Evolutionary conservation across 2,888 invertebrate genomes (phyloP).

Genomic region (Schizotus pectinicornis): DNA sequence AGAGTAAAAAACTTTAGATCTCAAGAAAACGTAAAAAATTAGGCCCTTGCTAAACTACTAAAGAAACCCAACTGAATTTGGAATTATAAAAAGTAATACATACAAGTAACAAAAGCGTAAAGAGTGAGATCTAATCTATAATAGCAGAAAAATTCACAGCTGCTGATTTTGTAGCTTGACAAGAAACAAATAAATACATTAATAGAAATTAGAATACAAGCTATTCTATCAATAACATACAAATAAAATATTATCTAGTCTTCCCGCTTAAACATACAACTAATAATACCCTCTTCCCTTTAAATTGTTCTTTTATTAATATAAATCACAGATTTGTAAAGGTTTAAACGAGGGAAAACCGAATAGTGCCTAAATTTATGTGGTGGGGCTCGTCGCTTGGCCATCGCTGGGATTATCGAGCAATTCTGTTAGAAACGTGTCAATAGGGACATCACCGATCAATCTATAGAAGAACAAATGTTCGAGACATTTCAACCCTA

Average conservation of each 20-base stretch:
- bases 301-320: conserved; percentile 26
- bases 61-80: too few species aligned
- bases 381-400: conserved; percentile 1
- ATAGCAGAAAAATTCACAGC: too few species aligned
- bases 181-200: too few species aligned
- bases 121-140: too few species aligned
- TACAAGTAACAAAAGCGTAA: too few species aligned
- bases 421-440: conserved; percentile 83
- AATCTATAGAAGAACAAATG: conserved; percentile 94
- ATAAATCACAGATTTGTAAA: conserved; percentile 36
- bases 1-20: too few species aligned
- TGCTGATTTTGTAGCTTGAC: too few species aligned
- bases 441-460: conserved; percentile 85
- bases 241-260: conserved; percentile 1
- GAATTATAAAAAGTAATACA: too few species aligned
- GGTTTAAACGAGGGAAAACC: conserved; percentile 5
- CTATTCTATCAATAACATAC: too few species aligned
- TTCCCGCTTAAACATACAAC: conserved; percentile 26
- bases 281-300: conserved; percentile 36
- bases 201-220: too few species aligned
- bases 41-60: too few species aligned
- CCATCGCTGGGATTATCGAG: conserved; percentile 69
- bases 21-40: too few species aligned
- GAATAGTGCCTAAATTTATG: not conserved
- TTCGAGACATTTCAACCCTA: conserved; percentile 92